A percentile compares a stretch with the other conserved stretches of the same genome.
These are phyloP conservation scores for Lasioglossum villosulum DNA, from an alignment of 2,888 invertebrate species.

Conservation along the genomic window DNA sequence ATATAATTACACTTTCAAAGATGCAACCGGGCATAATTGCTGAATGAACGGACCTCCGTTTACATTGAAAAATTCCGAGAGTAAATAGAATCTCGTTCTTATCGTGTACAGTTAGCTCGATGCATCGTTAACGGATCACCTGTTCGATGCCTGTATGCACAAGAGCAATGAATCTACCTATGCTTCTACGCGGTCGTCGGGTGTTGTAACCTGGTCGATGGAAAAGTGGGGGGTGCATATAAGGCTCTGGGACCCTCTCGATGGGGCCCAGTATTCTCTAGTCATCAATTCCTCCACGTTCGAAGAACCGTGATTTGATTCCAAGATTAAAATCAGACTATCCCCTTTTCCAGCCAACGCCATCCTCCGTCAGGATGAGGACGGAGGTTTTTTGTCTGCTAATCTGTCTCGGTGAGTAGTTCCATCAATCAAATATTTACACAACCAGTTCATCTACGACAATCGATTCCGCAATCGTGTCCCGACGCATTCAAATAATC, in stretches of 20 bases:
- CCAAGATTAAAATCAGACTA: conserved; percentile 29
- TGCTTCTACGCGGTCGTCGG: conserved; percentile 64
- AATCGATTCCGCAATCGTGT: background rate
- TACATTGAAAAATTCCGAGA: background rate
- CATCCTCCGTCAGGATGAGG: conserved; percentile 77
- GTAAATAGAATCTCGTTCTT: conserved; percentile 3
- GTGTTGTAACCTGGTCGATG: conserved; percentile 70
- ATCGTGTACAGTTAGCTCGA: conserved; percentile 19
- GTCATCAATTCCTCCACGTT: conserved; percentile 79
- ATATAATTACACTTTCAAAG: background rate
- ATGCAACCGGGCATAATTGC: background rate
- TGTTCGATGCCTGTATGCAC: conserved; percentile 57
- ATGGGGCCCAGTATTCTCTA: conserved; percentile 81
- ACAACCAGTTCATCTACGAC: background rate
- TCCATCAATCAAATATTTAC: background rate
- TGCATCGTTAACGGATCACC: conserved; percentile 31
- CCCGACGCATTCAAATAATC: background rate
- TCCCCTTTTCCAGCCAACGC: conserved; percentile 35
- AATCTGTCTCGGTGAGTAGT: conserved; percentile 78
- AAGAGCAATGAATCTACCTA: conserved; percentile 72
- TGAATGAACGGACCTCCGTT: background rate
- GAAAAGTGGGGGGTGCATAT: conserved; percentile 83
- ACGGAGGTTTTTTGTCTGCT: conserved; percentile 76
- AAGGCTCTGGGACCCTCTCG: conserved; percentile 80
- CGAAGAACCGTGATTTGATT: conserved; percentile 57